Percentiles rank a stretch among this genome's conserved stretches.
Conservation (phyloP, 2,797 vertebrate species). For the Ciconia nigra region DNA sequence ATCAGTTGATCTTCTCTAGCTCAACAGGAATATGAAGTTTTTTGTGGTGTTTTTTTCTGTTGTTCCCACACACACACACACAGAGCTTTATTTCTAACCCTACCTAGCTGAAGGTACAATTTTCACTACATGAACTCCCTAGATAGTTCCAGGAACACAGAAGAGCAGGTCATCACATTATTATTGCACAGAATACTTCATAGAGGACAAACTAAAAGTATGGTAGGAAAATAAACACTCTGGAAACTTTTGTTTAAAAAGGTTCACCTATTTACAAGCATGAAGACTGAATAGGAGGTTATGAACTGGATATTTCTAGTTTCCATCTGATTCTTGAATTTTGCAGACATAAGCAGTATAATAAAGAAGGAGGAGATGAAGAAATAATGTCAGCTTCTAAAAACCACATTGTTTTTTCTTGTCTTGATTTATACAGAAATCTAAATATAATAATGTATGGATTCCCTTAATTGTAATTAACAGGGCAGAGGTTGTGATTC, state of each 20-base stretch:
- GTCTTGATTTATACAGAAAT: neutral
- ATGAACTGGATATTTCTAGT: neutral
- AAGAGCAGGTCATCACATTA: neutral
- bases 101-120: neutral
- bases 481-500: constrained; percentile 12
- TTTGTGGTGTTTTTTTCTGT: neutral
- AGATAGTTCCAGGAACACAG: neutral
- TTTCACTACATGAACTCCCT: neutral
- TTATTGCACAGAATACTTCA: neutral
- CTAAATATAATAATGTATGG: constrained; percentile 5
- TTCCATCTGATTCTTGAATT: neutral
- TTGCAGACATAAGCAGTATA: neutral
- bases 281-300: neutral
- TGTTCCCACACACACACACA: too few relatives aligned
- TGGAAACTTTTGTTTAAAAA: neutral
- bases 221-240: neutral
- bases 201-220: neutral
- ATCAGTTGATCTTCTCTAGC: neutral
- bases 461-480: constrained; percentile 44
- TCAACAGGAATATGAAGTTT: neutral
- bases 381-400: neutral
- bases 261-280: neutral
- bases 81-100: neutral
- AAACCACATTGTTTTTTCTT: neutral
- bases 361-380: neutral